A percentile compares a stretch with the other conserved stretches of the same genome.
Conservation (phyloP, 2,797 vertebrate genomes). For the Sebastes steindachneri region DNA sequence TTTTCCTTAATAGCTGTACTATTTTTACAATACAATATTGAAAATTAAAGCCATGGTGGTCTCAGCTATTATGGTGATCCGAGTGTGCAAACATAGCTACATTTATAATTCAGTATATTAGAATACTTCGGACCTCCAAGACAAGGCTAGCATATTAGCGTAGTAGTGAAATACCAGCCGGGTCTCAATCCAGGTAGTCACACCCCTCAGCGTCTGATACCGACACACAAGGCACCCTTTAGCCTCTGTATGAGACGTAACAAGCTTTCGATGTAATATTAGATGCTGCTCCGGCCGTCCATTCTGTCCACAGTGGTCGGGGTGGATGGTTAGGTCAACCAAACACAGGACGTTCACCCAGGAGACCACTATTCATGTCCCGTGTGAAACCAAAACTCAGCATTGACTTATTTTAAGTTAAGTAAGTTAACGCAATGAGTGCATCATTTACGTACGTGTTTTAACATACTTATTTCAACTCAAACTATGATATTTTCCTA, state of each 20-base stretch:
- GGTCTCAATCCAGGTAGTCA: background rate
- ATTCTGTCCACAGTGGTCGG: background rate
- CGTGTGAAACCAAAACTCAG: background rate
- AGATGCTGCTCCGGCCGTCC: rapidly evolving
- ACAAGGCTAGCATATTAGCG: background rate
- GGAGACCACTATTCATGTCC: too few relatives aligned
- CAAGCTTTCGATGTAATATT: too few relatives aligned
- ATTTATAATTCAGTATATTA: too few relatives aligned
- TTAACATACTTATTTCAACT: background rate
- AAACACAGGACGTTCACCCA: background rate
- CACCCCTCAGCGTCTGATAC: background rate
- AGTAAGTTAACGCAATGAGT: rapidly evolving
- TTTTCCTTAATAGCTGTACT: too few relatives aligned
- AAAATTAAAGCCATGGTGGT: background rate
- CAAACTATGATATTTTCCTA: background rate
- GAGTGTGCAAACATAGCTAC: background rate
- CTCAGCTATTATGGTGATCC: background rate
- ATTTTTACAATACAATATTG: background rate
- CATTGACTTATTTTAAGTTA: too few relatives aligned
- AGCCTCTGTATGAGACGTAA: background rate
- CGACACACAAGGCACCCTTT: background rate
- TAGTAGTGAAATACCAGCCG: background rate
- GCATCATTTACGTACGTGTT: rapidly evolving
- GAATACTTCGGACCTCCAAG: too few relatives aligned
- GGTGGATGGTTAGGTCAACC: background rate